Evolutionary conservation across 2,797 vertebrate species (phyloP).

Genomic region (Eidolon dupreanum): DNA sequence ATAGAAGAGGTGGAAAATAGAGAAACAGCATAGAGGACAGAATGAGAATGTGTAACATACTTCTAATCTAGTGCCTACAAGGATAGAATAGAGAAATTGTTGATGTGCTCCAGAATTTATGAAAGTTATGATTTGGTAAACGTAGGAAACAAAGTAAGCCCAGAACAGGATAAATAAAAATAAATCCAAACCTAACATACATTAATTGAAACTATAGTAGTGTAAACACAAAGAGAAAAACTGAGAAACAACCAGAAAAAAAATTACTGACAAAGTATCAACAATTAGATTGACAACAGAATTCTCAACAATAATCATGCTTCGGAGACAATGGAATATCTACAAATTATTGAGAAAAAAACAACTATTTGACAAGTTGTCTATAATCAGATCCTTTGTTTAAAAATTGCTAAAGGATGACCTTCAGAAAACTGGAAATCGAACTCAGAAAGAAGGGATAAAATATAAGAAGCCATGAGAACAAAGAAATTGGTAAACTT

Average conservation of each 20-base stretch:
- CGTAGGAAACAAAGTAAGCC: not conserved
- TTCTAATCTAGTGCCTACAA: not conserved
- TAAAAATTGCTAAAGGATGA: not conserved
- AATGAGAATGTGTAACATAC: not conserved
- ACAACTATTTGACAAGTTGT: not conserved
- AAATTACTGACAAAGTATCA: not conserved
- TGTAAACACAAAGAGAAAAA: conserved; percentile 1
- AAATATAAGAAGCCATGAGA: not conserved
- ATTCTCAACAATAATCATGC: not conserved
- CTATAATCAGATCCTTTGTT: conserved; percentile 1
- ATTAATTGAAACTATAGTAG: not conserved
- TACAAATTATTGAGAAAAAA: not conserved
- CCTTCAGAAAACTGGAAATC: not conserved
- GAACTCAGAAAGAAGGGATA: not conserved
- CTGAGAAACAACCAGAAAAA: not conserved
- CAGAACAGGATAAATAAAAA: not conserved
- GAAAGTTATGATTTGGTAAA: not conserved
- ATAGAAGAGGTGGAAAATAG: not conserved
- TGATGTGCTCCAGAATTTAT: not conserved
- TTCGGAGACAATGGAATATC: not conserved
- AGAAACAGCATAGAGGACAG: not conserved
- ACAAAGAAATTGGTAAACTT: not conserved
- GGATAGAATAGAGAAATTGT: not conserved
- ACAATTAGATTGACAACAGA: not conserved
- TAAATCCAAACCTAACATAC: not conserved